These are phyloP conservation scores for Rhodeus uyekii DNA, from an alignment of 2,797 vertebrate species.

Conservation along the genomic window DNA sequence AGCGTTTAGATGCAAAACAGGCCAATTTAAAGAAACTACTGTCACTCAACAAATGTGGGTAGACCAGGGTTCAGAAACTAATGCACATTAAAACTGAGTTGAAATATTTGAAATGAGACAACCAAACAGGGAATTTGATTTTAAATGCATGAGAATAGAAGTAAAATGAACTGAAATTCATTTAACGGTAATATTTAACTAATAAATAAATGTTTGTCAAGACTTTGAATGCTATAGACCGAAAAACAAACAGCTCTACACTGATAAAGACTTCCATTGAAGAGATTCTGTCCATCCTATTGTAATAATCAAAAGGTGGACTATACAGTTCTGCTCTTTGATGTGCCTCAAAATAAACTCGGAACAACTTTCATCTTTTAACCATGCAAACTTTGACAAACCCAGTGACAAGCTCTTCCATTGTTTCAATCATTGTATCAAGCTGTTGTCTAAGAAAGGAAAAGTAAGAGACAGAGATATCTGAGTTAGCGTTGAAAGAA, in stretches of 20 bases:
- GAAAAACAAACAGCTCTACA: neutral
- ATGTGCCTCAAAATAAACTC: neutral
- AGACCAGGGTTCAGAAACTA: neutral
- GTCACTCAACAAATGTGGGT: neutral
- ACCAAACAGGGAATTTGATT: neutral
- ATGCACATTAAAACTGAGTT: neutral
- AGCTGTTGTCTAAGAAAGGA: neutral
- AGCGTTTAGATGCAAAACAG: neutral
- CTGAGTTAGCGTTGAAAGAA: constrained; percentile 34
- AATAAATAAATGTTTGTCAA: neutral
- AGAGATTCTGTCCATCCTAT: neutral
- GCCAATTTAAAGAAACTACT: neutral
- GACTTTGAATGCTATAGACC: neutral
- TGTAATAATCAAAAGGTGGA: neutral
- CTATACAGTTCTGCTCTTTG: neutral
- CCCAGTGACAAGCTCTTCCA: neutral
- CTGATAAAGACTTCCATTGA: neutral
- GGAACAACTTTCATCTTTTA: neutral
- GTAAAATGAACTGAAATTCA: neutral
- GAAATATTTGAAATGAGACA: neutral
- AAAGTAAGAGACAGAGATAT: constrained; percentile 21
- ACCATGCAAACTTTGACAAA: neutral
- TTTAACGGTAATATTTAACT: neutral
- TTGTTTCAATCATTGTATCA: neutral
- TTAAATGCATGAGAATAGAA: neutral